A percentile compares a stretch with the other conserved stretches of the same genome.
These are phyloP conservation scores for Atractosteus spatula DNA, from an alignment of 2,113 vertebrate species.

Conservation along the genomic window DNA sequence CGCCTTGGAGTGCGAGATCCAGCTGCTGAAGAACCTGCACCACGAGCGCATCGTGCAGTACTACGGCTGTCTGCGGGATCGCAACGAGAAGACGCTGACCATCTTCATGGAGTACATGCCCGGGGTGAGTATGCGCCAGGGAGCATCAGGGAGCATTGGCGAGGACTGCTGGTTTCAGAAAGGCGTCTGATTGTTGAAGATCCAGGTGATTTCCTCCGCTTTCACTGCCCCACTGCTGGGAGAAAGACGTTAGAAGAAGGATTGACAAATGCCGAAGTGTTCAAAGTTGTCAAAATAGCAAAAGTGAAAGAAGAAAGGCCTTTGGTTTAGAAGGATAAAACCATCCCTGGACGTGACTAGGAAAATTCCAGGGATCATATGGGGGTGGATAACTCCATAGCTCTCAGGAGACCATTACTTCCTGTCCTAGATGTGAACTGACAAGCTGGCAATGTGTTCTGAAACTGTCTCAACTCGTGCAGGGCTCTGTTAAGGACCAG, in stretches of 20 bases:
- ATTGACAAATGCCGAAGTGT: too few species aligned
- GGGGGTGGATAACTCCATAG: not conserved
- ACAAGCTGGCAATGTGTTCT: too few species aligned
- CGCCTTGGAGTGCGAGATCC: constrained; percentile 93
- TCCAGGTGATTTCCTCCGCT: too few species aligned
- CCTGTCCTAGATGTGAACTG: not conserved
- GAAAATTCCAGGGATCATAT: not conserved
- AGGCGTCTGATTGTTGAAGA: too few species aligned
- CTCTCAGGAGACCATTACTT: not conserved
- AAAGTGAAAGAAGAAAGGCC: too few species aligned
- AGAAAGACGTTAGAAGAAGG: too few species aligned
- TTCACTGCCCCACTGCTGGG: too few species aligned
- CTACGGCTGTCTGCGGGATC: constrained; percentile 87
- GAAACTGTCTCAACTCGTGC: not conserved
- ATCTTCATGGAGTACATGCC: constrained; percentile 99
- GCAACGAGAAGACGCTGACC: constrained; percentile 85
- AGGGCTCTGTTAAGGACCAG: constrained; percentile 96
- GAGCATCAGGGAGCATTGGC: too few species aligned
- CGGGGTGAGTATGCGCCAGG: constrained; percentile 67
- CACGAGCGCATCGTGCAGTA: constrained; percentile 94
- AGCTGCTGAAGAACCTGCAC: constrained; percentile 91
- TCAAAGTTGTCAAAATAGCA: too few species aligned
- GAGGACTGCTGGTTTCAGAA: too few species aligned
- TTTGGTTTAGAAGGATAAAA: too few species aligned
- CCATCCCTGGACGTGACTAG: too few species aligned